phyloP scores from a whole-genome alignment of 1,140 invertebrate genomes.

The Lithobius niger region DNA sequence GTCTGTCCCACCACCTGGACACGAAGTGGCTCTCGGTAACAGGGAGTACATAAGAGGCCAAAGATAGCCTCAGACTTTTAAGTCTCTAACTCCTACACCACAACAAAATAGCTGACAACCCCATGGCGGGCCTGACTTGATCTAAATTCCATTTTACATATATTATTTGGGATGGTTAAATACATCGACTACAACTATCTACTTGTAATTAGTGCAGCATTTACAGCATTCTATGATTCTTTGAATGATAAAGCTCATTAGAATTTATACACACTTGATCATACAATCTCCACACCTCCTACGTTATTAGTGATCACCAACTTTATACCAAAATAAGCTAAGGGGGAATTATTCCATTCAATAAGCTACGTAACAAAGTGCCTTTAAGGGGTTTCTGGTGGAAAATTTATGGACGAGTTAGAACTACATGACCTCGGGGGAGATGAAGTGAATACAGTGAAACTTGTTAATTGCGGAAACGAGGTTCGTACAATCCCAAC shows the following conservation, averaged over 20 bases:
- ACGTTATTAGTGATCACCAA: neutral
- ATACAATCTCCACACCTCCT: neutral
- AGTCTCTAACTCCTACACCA: neutral
- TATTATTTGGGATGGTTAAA: neutral
- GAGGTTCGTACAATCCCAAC: conserved; percentile 2
- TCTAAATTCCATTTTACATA: neutral
- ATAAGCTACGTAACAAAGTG: neutral
- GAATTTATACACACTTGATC: neutral
- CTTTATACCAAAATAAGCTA: conserved; percentile 1
- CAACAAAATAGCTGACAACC: neutral
- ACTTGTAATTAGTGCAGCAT: neutral
- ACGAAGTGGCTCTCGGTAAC: too few relatives aligned
- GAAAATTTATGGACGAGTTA: neutral
- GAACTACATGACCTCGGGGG: neutral
- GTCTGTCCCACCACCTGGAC: too few relatives aligned
- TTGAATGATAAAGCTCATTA: neutral
- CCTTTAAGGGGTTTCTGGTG: neutral
- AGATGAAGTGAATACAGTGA: conserved; percentile 5
- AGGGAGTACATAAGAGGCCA: too few relatives aligned
- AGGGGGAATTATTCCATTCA: neutral
- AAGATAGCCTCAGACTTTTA: neutral
- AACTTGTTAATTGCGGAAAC: neutral
- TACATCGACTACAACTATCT: neutral
- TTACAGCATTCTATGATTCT: neutral
- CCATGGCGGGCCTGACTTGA: neutral